These are phyloP conservation scores for Lampris megalopsis DNA, from an alignment of 2,113 vertebrate species.

Conservation along the genomic window DNA sequence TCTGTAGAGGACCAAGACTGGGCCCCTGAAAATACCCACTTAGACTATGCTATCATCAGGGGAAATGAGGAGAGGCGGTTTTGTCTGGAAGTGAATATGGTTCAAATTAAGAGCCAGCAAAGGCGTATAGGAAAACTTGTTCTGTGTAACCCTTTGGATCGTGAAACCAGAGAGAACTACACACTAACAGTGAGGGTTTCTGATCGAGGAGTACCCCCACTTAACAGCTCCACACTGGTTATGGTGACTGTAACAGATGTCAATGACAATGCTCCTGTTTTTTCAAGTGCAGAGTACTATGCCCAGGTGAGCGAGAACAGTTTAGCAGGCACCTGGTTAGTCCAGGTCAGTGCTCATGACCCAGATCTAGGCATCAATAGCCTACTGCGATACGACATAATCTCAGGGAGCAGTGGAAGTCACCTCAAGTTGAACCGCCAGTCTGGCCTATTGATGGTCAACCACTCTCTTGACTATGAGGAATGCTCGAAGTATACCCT, in stretches of 20 bases:
- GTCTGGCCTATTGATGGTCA: constrained; percentile 85
- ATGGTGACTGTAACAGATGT: constrained; percentile 87
- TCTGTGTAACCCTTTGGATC: constrained; percentile 84
- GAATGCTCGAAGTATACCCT: constrained; percentile 84
- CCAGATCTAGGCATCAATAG: constrained; percentile 84
- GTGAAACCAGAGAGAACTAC: constrained; percentile 82
- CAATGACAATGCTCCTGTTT: constrained; percentile 90
- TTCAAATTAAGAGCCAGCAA: constrained; percentile 69
- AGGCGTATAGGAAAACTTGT: constrained; percentile 83
- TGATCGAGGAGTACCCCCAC: constrained; percentile 82
- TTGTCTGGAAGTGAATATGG: constrained; percentile 79
- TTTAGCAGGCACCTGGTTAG: constrained; percentile 80
- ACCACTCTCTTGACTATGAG: constrained; percentile 89
- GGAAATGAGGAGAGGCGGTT: constrained; percentile 87
- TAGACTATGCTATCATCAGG: constrained; percentile 85
- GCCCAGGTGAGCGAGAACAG: constrained; percentile 85
- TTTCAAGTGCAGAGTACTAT: constrained; percentile 83
- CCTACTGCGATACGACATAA: constrained; percentile 83
- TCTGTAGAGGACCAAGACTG: constrained; percentile 86
- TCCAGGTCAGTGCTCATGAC: constrained; percentile 85
- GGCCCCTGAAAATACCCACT: constrained; percentile 79
- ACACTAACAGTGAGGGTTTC: constrained; percentile 85
- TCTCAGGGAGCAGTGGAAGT: constrained; percentile 87
- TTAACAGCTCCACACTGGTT: constrained; percentile 84
- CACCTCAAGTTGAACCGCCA: constrained; percentile 83